phyloP scores from a whole-genome alignment of 1,140 invertebrate species.

The Drosophila seguyi region DNA sequence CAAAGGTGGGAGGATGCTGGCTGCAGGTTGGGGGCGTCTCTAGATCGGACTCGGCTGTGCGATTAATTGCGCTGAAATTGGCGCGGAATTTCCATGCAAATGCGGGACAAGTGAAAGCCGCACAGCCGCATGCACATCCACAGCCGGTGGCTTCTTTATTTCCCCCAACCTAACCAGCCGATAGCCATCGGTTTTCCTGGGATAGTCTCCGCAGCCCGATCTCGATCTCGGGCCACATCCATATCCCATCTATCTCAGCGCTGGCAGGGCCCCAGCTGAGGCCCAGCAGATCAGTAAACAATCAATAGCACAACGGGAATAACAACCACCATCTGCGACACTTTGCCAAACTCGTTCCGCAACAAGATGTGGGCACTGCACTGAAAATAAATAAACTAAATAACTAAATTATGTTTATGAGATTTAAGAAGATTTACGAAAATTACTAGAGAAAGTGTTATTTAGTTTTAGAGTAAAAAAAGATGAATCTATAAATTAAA shows the following conservation, averaged over 20 bases:
- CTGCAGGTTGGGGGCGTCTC: conserved; percentile 50
- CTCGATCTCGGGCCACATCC: conserved; percentile 17
- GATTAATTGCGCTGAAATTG: conserved; percentile 80
- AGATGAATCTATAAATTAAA: neutral
- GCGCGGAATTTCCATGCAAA: conserved; percentile 74
- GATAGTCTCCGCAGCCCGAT: conserved; percentile 9
- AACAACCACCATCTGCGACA: conserved; percentile 69
- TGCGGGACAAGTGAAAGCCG: conserved; percentile 75
- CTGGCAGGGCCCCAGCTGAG: conserved; percentile 48
- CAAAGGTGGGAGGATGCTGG: conserved; percentile 19
- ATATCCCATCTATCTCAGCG: conserved; percentile 36
- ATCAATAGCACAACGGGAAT: conserved; percentile 65
- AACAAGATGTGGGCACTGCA: conserved; percentile 60
- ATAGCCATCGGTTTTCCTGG: conserved; percentile 51
- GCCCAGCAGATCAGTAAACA: conserved; percentile 74
- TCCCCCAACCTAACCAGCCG: conserved; percentile 21
- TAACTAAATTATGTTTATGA: neutral
- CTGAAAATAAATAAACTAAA: conserved; percentile 11
- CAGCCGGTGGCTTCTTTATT: conserved; percentile 70
- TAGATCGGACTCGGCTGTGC: conserved; percentile 71
- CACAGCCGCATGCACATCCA: conserved; percentile 24
- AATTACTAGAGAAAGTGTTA: neutral
- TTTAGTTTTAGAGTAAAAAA: no score
- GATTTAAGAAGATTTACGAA: neutral
- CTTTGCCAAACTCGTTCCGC: conserved; percentile 74